Base-by-base conservation (phyloP, 2,888 invertebrate species). In the Rotaria socialis region DNA sequence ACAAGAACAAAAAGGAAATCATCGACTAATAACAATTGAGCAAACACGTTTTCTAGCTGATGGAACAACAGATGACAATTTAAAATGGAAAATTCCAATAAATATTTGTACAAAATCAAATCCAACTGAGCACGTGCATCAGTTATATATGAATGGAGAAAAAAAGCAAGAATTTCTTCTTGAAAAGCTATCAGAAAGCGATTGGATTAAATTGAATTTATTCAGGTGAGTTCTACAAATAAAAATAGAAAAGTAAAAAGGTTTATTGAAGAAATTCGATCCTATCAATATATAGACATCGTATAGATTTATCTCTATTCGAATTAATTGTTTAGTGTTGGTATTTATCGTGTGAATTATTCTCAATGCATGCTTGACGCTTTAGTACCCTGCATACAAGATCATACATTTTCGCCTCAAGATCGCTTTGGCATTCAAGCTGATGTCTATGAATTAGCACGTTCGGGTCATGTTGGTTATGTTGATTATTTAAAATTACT, bases 101-200 rank as follows among this genome's bases (percentile, higher is more conserved):
- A 80, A 24, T 47, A 80, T 80, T 35, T 80, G 80, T 80, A 80
- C 80, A 47, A 80, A 80, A 80, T 80, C 80, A 47, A 80, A 80
- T 80, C 80, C 80, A 24, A 80, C 47, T n/a, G 80, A 80, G n/a
- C 35, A 7, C 47, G n/a, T 80, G 47, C 80, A 80, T 80, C 80
- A 80, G n/a, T 24, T 80, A 47, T 80, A 19, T 24, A 47, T 80
- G 24, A 14, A 80, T 80, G 80, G 80, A 11, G 47, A 47, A n/a
- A 24, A 47, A 5, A 24, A 80, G 14, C 43, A 80, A 80, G 47
- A 80, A n/a, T 80, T 80, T 80, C 6, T 80, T 47, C n/a, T 80
- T 8, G 80, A 80, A 80, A 80, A 80, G n/a, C 1, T 80, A 47
- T 24, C 80, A n/a, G 80, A 80, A 80, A 80, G 2, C 0, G 80